Base-by-base conservation (phyloP, 2,888 invertebrate genomes). In the Cerastoderma edule region DNA sequence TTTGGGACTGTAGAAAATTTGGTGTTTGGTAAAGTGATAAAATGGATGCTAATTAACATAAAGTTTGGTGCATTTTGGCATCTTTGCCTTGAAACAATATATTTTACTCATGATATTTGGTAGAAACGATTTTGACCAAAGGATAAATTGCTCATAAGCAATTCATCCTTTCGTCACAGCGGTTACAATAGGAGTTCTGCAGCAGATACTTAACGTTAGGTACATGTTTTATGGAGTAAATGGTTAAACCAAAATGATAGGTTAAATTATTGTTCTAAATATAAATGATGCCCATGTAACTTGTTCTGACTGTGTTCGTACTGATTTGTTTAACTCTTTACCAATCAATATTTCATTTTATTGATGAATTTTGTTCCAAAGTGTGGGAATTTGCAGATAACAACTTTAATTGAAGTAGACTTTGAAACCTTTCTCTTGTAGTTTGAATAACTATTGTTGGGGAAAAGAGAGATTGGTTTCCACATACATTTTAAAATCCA, bases 91-190 rank as follows among this genome's bases (percentile, higher is more conserved):
- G n/a, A n/a, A n/a, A n/a, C n/a, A n/a, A n/a, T n/a, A n/a, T 39
- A 39, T 39, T 39, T 53, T 4, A 22, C 24, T 4, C 5, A 22
- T 1, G 24, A 53, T 22, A 16, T 24, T 53, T 16, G 10, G 24
- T 53, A 13, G 24, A 28, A 60, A 60, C n/a, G 35, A 35, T 22
- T 22, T n/a, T 33, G 35, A 27, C 19, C n/a, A n/a, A 60, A 35
- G 30, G 22, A 35, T 33, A 60, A 60, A 60, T 57, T 57, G 57
- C 60, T 60, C 32, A 60, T 3, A 30, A 35, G 60, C 35, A 60
- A 60, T 60, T 60, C 39, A 22, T 60, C 19, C 60, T 22, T 60
- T 60, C 24, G 5, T 8, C 60, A 60, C 60, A 60, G 27, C 39
- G 35, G 33, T 60, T 60, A 35, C 39, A 16, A 33, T 28, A 54